Evolutionary conservation across 2,888 invertebrate species (phyloP).

Genomic region (Plusia festucae): DNA sequence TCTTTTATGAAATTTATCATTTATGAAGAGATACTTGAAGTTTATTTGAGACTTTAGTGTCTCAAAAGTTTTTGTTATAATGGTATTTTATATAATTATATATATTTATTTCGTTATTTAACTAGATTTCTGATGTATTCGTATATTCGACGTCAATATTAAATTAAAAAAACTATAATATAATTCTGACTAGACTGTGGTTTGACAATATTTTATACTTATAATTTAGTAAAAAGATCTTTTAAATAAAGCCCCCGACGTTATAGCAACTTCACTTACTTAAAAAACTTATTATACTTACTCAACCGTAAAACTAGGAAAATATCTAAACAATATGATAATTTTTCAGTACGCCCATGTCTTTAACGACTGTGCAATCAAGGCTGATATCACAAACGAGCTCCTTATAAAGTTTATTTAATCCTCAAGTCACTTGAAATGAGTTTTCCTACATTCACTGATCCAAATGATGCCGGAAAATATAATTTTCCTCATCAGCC

Average conservation of each 20-base stretch:
- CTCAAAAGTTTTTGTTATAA: too few species aligned
- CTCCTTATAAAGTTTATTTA: conserved; percentile 6
- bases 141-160: too few species aligned
- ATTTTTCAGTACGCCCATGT: not conserved
- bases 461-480: conserved; percentile 11
- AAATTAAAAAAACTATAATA: too few species aligned
- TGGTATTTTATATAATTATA: too few species aligned
- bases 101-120: too few species aligned
- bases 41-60: not conserved
- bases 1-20: too few species aligned
- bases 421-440: conserved; percentile 1
- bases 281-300: not conserved
- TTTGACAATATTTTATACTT: too few species aligned
- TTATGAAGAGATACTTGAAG: not conserved
- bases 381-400: not conserved
- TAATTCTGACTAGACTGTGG: too few species aligned
- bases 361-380: not conserved
- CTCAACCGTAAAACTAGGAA: not conserved
- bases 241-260: too few species aligned
- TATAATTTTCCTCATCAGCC: conserved; percentile 21
- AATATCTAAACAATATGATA: not conserved
- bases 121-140: too few species aligned
- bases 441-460: conserved; percentile 1
- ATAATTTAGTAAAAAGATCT: too few species aligned
- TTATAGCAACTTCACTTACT: too few species aligned